Percentiles rank a stretch among this genome's conserved stretches.
Evolutionary conservation across 2,113 vertebrate species (phyloP).

Genomic region (Probosciger aterrimus): DNA sequence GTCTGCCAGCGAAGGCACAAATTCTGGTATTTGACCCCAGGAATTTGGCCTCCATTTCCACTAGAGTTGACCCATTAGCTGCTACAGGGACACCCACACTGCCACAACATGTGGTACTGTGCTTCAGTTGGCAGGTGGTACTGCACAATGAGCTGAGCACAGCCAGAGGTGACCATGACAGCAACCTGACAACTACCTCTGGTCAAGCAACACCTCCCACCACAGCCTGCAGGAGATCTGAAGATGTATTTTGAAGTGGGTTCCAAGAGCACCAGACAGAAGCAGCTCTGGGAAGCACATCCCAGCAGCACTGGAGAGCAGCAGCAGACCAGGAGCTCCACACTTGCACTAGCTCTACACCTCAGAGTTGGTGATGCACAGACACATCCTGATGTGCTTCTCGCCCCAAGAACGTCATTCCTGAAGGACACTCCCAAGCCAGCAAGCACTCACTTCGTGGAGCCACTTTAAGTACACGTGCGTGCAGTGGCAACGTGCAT

Average conservation of each 20-base stretch:
- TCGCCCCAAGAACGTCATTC: neutral
- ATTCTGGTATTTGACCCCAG: conserved; percentile 24
- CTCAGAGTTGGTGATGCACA: neutral
- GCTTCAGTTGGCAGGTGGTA: neutral
- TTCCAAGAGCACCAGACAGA: neutral
- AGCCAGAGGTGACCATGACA: neutral
- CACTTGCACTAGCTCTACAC: neutral
- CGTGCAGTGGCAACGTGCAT: neutral
- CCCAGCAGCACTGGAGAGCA: neutral
- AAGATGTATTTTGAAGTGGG: neutral
- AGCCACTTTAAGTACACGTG: neutral
- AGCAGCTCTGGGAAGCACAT: neutral
- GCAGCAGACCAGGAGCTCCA: neutral
- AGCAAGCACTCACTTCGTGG: neutral
- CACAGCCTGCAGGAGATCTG: neutral
- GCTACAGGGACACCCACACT: conserved; percentile 8
- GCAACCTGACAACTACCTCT: neutral
- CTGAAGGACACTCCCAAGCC: neutral
- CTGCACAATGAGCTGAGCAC: neutral
- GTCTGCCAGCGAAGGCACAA: conserved; percentile 21
- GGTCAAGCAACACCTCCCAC: neutral
- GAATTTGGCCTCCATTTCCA: conserved; percentile 51
- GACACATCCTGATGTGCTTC: neutral
- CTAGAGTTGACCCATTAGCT: neutral
- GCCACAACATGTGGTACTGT: neutral